These are phyloP conservation scores for Thunnus thynnus DNA, from an alignment of 2,113 vertebrate species.

Conservation along the genomic window DNA sequence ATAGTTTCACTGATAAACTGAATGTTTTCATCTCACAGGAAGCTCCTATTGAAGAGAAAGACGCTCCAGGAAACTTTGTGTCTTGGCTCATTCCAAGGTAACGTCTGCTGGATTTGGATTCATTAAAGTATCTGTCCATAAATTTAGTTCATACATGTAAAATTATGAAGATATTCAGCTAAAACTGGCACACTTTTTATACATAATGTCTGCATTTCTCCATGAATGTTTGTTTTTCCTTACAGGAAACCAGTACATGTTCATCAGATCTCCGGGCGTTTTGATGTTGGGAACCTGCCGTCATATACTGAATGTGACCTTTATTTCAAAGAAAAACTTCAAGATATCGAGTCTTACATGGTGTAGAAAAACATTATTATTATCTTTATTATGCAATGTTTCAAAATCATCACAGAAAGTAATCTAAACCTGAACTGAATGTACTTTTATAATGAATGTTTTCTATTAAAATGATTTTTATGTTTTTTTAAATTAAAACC, in stretches of 20 bases:
- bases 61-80: conserved; percentile 87
- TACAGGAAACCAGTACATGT: conserved; percentile 83
- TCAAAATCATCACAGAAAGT: background rate
- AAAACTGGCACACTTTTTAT: background rate
- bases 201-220: background rate
- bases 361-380: conserved; percentile 53
- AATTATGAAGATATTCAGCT: background rate
- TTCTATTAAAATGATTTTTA: conserved; percentile 35
- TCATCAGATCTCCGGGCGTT: conserved; percentile 84
- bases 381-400: background rate
- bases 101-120: background rate
- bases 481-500: background rate
- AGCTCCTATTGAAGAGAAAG: conserved; percentile 79
- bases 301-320: conserved; percentile 84
- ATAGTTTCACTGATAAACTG: background rate
- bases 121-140: no score
- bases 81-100: conserved; percentile 87
- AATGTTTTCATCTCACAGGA: conserved; percentile 61
- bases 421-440: background rate
- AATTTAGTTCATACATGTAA: no score
- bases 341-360: conserved; percentile 77
- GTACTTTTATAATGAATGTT: background rate
- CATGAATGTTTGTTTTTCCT: background rate
- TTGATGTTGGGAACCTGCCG: conserved; percentile 86
- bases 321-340: conserved; percentile 83